Base-by-base conservation (phyloP, 1,140 invertebrate genomes). In the Cyclina sinensis region DNA sequence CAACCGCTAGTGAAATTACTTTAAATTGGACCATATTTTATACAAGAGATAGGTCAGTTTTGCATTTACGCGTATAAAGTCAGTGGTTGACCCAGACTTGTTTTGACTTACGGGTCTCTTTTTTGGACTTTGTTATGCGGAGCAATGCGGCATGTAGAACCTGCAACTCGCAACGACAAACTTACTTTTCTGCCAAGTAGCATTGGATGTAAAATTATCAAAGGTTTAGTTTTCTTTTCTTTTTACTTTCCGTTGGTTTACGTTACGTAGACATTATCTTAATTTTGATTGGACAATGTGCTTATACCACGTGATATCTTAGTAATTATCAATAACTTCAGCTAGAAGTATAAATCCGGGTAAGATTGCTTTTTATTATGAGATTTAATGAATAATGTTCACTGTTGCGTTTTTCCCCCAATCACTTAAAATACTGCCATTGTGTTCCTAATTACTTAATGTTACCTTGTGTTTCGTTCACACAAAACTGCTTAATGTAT, bases 111-210 rank as follows among this genome's bases (percentile, higher is more conserved):
- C 14, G 43, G 14, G 43, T 43, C 14, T 43, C 43, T 43, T 43
- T 43, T 43, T 43, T 43, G 43, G 14, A 43, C 43, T 43, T 43
- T 4, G 4, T 4, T 7, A 14, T 43, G 5, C 4, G 43, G 43
- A 37, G 18, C 9, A 18, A 70, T 70, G 65, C 35, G 21, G 65
- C 21, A 70, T 70, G 65, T 37, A 16, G 32, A 70, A 4, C 65
- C 7, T 16, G 1, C 32, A n/a, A 70, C 32, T 1, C 39, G 48
- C 5, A 78, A 76, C 18, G 30, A 46, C 24, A 48, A 21, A 30
- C 27, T 48, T 3, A 48, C 48, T 9, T 84, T 84, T 54, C 46
- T 84, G 37, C 82, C 82, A 11, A 54, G 82, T 51, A 24, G 82
- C 32, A 48, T 74, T 12, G 82, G 82, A 74, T 35, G 65, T 48